Conservation (phyloP, 2,113 vertebrate genomes). For the Lagopus muta region DNA sequence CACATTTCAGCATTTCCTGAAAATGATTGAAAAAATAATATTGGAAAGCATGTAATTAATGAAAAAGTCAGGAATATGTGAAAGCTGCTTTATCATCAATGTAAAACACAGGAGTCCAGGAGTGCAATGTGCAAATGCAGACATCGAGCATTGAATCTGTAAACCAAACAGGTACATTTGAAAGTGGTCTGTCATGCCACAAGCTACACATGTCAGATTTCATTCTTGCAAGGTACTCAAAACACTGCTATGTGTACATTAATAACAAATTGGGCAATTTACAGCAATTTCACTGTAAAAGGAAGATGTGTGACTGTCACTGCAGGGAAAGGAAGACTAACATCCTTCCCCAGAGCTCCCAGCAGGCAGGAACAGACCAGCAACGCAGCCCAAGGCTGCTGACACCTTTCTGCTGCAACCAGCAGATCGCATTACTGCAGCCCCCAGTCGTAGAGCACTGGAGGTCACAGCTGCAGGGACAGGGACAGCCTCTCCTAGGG, state of each 20-base stretch:
- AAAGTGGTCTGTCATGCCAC: neutral
- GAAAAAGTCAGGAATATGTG: neutral
- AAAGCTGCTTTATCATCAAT: neutral
- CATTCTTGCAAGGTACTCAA: neutral
- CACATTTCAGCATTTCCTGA: neutral
- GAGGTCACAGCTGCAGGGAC: conserved; percentile 21
- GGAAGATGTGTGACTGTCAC: neutral
- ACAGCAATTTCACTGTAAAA: conserved; percentile 31
- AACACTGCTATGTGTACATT: conserved; percentile 13
- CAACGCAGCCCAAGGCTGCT: neutral
- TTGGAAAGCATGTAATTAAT: neutral
- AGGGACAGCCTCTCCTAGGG: neutral
- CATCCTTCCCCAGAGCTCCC: neutral
- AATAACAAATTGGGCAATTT: conserved; percentile 22
- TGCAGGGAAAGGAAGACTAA: neutral
- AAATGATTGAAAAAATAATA: neutral
- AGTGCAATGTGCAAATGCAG: neutral
- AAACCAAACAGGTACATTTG: neutral
- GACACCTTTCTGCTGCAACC: conserved; percentile 36
- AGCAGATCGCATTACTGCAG: conserved; percentile 36
- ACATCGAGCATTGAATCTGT: neutral
- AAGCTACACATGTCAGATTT: conserved; percentile 1
- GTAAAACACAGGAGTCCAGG: neutral
- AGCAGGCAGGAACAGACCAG: neutral
- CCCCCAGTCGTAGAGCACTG: neutral